phyloP scores from a whole-genome alignment of 2,113 vertebrate species.

The Cyprinodon variegatus region DNA sequence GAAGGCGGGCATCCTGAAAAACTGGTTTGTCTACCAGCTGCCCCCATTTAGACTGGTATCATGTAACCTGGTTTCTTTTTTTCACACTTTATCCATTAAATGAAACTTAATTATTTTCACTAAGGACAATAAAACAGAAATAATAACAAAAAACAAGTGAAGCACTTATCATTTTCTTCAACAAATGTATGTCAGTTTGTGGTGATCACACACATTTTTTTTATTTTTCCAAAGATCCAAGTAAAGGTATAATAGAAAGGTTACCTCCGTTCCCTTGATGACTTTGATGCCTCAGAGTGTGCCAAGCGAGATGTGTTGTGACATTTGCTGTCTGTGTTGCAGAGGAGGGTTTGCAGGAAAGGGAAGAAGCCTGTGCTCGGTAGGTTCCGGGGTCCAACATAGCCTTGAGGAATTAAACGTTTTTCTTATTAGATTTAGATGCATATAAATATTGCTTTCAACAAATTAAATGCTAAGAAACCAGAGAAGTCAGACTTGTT shows the following conservation, averaged over 20 bases:
- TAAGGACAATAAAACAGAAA: background rate
- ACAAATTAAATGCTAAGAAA: background rate
- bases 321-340: slow-evolving; percentile 88
- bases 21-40: slow-evolving; percentile 8
- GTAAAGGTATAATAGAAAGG: background rate
- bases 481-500: background rate
- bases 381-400: slow-evolving; percentile 90
- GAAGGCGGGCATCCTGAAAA: background rate
- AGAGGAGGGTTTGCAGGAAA: slow-evolving; percentile 92
- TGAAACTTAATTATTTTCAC: no score
- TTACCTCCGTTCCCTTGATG: slow-evolving; percentile 23
- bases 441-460: background rate
- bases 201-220: background rate
- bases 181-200: slow-evolving; percentile 1
- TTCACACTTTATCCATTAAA: background rate
- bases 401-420: slow-evolving; percentile 79
- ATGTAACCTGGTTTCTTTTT: background rate
- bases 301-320: slow-evolving; percentile 78
- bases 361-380: slow-evolving; percentile 94
- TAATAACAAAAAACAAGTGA: background rate
- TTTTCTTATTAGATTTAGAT: background rate
- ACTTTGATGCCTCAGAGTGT: slow-evolving; percentile 19
- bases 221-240: background rate
- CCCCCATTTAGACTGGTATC: background rate
- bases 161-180: background rate